Percentiles rank a stretch among this genome's conserved stretches.
Evolutionary conservation across 2,113 vertebrate genomes (phyloP).

Genomic region (Sterna hirundo): DNA sequence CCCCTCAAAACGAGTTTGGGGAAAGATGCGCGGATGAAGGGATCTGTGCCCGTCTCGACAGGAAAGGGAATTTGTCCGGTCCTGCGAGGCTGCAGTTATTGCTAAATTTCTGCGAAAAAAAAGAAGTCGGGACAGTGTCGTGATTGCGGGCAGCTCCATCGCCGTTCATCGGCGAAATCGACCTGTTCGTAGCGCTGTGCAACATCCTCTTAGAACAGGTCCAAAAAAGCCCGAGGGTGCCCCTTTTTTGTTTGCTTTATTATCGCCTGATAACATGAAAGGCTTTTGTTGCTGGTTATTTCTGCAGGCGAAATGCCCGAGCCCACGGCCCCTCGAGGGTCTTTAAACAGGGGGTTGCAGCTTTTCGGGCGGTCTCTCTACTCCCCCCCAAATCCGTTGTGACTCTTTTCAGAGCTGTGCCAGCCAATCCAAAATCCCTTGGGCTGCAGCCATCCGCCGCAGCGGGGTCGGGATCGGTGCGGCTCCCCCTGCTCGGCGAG

Average conservation of each 20-base stretch:
- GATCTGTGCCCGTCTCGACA: background rate
- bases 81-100: background rate
- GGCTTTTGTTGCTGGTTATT: background rate
- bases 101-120: background rate
- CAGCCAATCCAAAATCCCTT: too few species aligned
- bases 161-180: background rate
- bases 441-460: background rate
- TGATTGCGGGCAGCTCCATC: background rate
- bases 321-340: background rate
- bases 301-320: background rate
- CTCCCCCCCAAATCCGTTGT: background rate
- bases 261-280: background rate
- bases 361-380: background rate
- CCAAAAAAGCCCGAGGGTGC: background rate
- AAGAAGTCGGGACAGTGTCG: background rate
- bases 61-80: background rate
- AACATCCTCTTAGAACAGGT: background rate
- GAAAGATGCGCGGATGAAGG: background rate
- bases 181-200: background rate
- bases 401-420: background rate
- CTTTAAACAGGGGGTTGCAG: fast-evolving
- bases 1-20: background rate
- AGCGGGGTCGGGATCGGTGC: too few species aligned
- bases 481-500: too few species aligned
- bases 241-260: background rate